A percentile compares a stretch with the other conserved stretches of the same genome.
Evolutionary conservation across 2,797 vertebrate genomes (phyloP).

Genomic region (Enteromius trimaculatus): DNA sequence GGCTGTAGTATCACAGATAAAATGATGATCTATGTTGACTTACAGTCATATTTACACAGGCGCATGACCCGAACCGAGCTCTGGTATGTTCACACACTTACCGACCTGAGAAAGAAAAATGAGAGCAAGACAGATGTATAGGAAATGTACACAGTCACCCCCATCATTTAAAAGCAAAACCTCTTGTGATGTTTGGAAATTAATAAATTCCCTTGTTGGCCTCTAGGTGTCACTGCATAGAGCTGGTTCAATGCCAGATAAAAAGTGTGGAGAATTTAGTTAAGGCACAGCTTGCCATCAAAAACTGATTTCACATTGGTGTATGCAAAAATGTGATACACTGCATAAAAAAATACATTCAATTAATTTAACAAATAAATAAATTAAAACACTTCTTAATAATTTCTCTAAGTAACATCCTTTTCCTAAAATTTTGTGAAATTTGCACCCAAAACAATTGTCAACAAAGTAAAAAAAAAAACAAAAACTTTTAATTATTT

Average conservation of each 20-base stretch:
- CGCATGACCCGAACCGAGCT: not conserved
- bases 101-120: conserved; percentile 5
- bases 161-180: not conserved
- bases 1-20: conserved; percentile 35
- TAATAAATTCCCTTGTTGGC: conserved; percentile 12
- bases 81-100: conserved; percentile 24
- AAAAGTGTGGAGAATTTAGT: conserved; percentile 8
- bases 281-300: conserved; percentile 4
- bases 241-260: conserved; percentile 29
- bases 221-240: conserved; percentile 46
- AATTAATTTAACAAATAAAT: not conserved
- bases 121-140: conserved; percentile 1
- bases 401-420: not conserved
- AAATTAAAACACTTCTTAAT: not conserved
- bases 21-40: conserved; percentile 28
- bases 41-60: conserved; percentile 21
- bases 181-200: conserved; percentile 9
- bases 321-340: not conserved
- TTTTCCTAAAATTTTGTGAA: not conserved
- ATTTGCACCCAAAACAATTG: not conserved
- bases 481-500: not conserved
- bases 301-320: conserved; percentile 1
- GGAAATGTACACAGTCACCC: not conserved
- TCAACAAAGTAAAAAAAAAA: not conserved
- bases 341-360: not conserved